phyloP scores from a whole-genome alignment of 1,140 invertebrate genomes.

The Magallana angulata region DNA sequence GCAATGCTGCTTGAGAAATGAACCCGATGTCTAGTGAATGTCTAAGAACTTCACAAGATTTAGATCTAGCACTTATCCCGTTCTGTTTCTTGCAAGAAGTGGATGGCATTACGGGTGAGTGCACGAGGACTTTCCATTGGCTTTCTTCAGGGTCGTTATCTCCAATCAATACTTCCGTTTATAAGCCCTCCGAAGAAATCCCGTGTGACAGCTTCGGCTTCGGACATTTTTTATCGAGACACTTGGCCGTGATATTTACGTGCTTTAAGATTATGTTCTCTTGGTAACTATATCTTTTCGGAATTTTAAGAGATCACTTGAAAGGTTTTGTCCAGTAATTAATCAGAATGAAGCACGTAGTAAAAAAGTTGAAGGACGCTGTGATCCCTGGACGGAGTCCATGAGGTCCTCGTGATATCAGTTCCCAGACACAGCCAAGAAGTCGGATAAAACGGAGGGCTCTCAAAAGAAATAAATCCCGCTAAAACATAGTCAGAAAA shows the following conservation, averaged over 20 bases:
- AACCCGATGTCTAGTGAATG: too few relatives aligned
- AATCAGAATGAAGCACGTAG: slow-evolving; percentile 1
- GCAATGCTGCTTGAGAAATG: too few relatives aligned
- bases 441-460: not conserved
- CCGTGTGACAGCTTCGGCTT: not conserved
- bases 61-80: too few relatives aligned
- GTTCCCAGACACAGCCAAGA: not conserved
- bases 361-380: not conserved
- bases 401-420: not conserved
- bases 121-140: not conserved
- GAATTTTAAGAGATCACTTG: slow-evolving; percentile 29
- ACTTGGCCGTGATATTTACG: not conserved
- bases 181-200: not conserved
- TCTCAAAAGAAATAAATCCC: not conserved
- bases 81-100: not conserved
- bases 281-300: slow-evolving; percentile 4
- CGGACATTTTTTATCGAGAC: slow-evolving; percentile 3
- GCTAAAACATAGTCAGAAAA: not conserved
- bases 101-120: not conserved
- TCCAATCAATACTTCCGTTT: slow-evolving; percentile 27
- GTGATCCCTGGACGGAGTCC: not conserved
- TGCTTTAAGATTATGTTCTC: slow-evolving; percentile 1
- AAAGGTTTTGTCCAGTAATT: not conserved
- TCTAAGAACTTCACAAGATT: too few relatives aligned
- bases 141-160: not conserved